phyloP scores from a whole-genome alignment of 2,113 vertebrate species.

The Ctenodactylus gundi region DNA sequence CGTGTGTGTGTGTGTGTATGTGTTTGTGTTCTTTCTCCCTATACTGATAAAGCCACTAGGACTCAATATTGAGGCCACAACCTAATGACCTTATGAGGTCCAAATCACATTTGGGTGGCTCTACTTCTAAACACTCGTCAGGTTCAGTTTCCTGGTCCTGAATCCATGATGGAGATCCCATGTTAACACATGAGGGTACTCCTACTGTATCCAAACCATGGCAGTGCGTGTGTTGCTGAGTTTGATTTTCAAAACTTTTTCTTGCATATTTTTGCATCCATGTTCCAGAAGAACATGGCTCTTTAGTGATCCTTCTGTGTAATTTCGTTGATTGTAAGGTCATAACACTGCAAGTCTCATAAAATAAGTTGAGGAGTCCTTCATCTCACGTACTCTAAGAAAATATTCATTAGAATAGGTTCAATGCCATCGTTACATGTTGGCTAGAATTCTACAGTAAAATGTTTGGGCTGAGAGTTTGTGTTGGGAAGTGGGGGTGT shows the following conservation, averaged over 20 bases:
- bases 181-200: not conserved
- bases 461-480: not conserved
- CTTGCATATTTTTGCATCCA: not conserved
- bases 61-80: not conserved
- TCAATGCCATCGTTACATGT: not conserved
- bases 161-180: too few relatives aligned
- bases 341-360: not conserved
- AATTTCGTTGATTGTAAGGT: not conserved
- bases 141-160: not conserved
- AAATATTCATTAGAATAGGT: not conserved
- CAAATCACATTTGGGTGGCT: not conserved
- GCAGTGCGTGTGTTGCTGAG: not conserved
- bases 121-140: not conserved
- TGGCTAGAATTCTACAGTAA: not conserved
- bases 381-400: not conserved
- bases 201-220: too few relatives aligned
- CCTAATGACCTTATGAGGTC: not conserved
- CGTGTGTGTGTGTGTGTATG: too few relatives aligned
- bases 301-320: not conserved
- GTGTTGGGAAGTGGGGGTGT: not conserved
- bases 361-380: not conserved
- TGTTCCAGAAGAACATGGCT: not conserved
- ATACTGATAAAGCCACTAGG: not conserved
- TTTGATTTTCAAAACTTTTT: not conserved
- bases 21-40: not conserved